Conservation (phyloP, 2,888 invertebrate species). For the Nemapogon koenigi region DNA sequence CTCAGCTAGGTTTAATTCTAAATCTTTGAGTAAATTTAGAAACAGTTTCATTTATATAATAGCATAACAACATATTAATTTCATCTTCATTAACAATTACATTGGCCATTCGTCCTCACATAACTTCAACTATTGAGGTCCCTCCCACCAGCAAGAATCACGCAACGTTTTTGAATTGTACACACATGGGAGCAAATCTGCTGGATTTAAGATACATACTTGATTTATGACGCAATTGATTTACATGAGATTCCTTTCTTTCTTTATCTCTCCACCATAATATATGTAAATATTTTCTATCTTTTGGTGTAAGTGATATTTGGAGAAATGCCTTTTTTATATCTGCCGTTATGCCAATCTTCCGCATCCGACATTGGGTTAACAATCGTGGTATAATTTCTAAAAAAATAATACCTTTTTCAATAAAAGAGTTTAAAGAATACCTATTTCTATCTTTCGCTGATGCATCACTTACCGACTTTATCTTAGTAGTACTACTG, state of each 20-base stretch:
- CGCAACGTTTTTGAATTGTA: neutral
- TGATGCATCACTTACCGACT: neutral
- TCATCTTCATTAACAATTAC: neutral
- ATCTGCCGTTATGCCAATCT: neutral
- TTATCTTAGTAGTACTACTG: neutral
- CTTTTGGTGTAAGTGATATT: neutral
- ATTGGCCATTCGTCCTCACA: neutral
- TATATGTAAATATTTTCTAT: neutral
- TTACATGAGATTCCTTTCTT: neutral
- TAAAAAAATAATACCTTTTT: neutral
- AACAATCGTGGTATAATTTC: neutral
- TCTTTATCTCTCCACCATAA: neutral
- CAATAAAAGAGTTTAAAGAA: neutral
- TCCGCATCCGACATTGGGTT: neutral
- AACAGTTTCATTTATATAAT: too few species aligned
- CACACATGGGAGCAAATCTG: too few species aligned
- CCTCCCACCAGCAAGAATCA: too few species aligned
- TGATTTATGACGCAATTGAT: neutral
- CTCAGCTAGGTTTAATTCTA: too few species aligned
- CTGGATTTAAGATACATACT: too few species aligned
- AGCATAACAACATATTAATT: neutral
- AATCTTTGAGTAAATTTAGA: too few species aligned
- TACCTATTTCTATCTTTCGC: neutral
- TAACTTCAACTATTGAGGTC: neutral
- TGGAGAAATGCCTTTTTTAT: neutral